Base-by-base conservation (phyloP, 2,797 vertebrate species). In the Acanthis flammea region DNA sequence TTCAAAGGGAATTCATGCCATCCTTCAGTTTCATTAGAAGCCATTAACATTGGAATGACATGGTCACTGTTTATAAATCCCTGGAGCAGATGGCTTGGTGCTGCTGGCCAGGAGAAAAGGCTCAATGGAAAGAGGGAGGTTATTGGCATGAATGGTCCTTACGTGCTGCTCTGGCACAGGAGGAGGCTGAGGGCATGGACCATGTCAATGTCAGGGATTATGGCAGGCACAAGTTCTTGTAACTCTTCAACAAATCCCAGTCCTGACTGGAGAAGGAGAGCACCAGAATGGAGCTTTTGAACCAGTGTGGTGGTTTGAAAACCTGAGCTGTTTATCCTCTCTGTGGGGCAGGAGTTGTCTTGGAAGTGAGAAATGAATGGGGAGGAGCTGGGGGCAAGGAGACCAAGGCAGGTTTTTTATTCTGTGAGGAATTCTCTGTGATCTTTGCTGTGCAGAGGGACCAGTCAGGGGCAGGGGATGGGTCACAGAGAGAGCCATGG, bases 21-120 rank as follows among this genome's bases (percentile, higher is more conserved):
- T 80, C 92, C 76, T 66, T 82, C 90, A 25, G 1, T 73, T 84
- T 90, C 81, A 76, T 94, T 90, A 84, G 86, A 86, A 91, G 67
- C 67, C 82, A 45, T 88, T 92, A 82, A 63, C 86, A 89, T 33
- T 87, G 94, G 79, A 62, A 88, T 88, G 91, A 65, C 76, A 82
- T 27, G 85, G 87, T 22, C 88, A 82, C 78, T 95, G 55, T 92
- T 94, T 93, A 85, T 95, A 93, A 90, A 68, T 22, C 44, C 78
- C 92, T n/a, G 54, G 48, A 90, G 72, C 91, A 94, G 90, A 86
- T 75, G 94, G 74, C 81, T 93, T 35, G 57, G 39, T 92, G 72
- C 91, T 92, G 88, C 90, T 88, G 90, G 83, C 77, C 48, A 45
- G 88, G 67, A 86, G 77, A 42, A 75, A 87, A 63, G 50, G 28